A percentile compares a stretch with the other conserved stretches of the same genome.
phyloP scores from a whole-genome alignment of 2,113 vertebrate genomes.

The Sylvia atricapilla region DNA sequence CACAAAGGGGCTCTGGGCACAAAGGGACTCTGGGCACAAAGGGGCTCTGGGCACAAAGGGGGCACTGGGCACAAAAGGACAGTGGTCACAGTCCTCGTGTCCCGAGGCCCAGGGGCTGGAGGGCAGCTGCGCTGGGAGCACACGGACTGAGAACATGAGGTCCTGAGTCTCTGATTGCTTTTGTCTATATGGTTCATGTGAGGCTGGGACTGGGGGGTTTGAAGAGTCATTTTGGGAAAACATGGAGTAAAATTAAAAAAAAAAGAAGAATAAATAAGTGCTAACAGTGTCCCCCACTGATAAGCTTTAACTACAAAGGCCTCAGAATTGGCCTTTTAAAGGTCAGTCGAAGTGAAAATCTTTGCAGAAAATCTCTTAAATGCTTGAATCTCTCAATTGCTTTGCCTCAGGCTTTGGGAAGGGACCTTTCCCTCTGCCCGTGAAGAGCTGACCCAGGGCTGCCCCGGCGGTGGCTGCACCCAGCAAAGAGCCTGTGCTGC shows the following conservation, averaged over 20 bases:
- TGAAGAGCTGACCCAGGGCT: neutral
- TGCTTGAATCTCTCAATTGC: neutral
- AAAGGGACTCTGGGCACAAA: too few relatives aligned
- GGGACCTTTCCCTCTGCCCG: neutral
- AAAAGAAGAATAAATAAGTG: neutral
- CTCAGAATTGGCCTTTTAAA: neutral
- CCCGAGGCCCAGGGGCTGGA: neutral
- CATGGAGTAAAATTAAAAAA: neutral
- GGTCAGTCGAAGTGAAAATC: conserved; percentile 12
- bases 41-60: too few relatives aligned
- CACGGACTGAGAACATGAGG: fast-evolving
- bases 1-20: too few relatives aligned
- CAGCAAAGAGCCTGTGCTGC: neutral
- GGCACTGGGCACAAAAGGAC: too few relatives aligned
- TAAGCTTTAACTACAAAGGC: neutral
- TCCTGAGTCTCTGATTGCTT: neutral
- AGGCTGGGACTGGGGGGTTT: neutral
- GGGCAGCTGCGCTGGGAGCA: neutral
- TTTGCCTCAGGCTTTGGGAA: neutral
- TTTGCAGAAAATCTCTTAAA: conserved; percentile 41
- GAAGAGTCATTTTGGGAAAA: neutral
- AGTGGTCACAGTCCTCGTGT: neutral
- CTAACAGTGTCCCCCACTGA: neutral
- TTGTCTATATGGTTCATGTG: neutral
- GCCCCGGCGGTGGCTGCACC: neutral